A percentile compares a stretch with the other conserved stretches of the same genome.
Conservation (phyloP, 35 echinoderm and acorn worm genomes). For the Lytechinus pictus region DNA sequence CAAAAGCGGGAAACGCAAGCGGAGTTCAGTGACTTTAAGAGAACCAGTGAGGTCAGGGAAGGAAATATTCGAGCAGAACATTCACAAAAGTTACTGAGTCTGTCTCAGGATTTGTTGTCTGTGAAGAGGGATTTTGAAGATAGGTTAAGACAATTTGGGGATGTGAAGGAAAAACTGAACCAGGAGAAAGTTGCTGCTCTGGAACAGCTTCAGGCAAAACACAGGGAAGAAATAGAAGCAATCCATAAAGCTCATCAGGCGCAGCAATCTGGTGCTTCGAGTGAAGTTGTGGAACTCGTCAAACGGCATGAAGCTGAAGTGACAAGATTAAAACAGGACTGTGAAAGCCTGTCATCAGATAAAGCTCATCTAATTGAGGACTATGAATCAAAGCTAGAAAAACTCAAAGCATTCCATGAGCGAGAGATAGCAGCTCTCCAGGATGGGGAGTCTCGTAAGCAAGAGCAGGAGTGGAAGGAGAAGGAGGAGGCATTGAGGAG, state of each 20-base stretch:
- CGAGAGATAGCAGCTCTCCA: slow-evolving; percentile 75
- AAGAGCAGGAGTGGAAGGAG: slow-evolving; percentile 73
- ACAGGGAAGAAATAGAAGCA: slow-evolving; percentile 69
- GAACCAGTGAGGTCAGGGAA: slow-evolving; percentile 66
- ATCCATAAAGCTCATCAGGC: slow-evolving; percentile 62
- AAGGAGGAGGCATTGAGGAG: slow-evolving; percentile 71
- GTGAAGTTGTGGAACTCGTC: slow-evolving; percentile 67
- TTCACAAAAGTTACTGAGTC: slow-evolving; percentile 79
- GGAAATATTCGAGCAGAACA: slow-evolving; percentile 79
- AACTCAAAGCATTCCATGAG: slow-evolving; percentile 92
- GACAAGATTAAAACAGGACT: slow-evolving; percentile 64
- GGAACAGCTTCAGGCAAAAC: slow-evolving; percentile 62
- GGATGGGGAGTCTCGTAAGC: slow-evolving; percentile 68
- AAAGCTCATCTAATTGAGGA: slow-evolving; percentile 76
- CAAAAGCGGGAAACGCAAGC: slow-evolving; percentile 64
- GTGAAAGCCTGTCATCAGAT: slow-evolving; percentile 64
- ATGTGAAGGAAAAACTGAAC: slow-evolving; percentile 64
- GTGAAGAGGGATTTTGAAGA: slow-evolving; percentile 92
- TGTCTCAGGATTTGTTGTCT: slow-evolving; percentile 83
- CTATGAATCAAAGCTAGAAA: slow-evolving; percentile 90
- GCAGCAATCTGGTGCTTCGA: slow-evolving; percentile 57
- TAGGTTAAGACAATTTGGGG: slow-evolving; percentile 82
- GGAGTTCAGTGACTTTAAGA: slow-evolving; percentile 84
- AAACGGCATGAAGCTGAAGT: slow-evolving; percentile 72
- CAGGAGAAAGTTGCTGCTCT: slow-evolving; percentile 60